Percentiles rank a stretch among this genome's conserved stretches.
Conservation (phyloP, 1,140 invertebrate genomes). For the Rhynchophorus ferrugineus region DNA sequence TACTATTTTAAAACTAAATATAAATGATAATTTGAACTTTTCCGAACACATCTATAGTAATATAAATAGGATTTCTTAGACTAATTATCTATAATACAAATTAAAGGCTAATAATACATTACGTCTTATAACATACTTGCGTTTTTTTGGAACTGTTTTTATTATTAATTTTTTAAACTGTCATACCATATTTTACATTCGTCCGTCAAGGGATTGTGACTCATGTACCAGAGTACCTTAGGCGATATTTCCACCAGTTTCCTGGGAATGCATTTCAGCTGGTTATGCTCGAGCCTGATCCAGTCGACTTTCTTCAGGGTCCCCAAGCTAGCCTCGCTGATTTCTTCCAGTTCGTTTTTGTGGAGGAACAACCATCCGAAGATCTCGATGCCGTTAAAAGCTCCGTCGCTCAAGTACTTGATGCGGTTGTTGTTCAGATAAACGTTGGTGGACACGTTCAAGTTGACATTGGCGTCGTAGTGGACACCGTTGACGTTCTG, state of each 20-base stretch:
- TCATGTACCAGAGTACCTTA: conserved; percentile 29
- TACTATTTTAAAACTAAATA: too few relatives aligned
- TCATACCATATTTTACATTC: conserved; percentile 42
- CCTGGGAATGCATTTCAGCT: conserved; percentile 30
- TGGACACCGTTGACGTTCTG: conserved; percentile 32
- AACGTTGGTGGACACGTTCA: conserved; percentile 30
- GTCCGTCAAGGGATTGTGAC: conserved; percentile 31
- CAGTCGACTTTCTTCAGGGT: conserved; percentile 27
- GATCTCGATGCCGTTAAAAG: conserved; percentile 30
- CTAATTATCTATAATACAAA: too few relatives aligned
- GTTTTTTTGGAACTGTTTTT: too few relatives aligned
- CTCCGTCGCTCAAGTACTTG: conserved; percentile 26
- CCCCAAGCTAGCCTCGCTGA: conserved; percentile 26
- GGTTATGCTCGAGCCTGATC: conserved; percentile 32
- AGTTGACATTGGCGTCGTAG: conserved; percentile 22
- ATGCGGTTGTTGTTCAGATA: conserved; percentile 34
- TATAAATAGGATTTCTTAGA: too few relatives aligned
- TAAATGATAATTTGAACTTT: too few relatives aligned
- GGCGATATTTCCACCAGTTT: conserved; percentile 28
- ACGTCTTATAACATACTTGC: too few relatives aligned
- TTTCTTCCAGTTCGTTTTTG: conserved; percentile 30
- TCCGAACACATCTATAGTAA: too few relatives aligned
- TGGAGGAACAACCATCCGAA: conserved; percentile 36
- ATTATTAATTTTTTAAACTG: conserved; percentile 8
- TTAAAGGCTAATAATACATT: too few relatives aligned